Evolutionary conservation across 2,888 invertebrate species (phyloP), one percentile per base, ranked within the genome.

Genomic region (Agapostemon virescens): DNA sequence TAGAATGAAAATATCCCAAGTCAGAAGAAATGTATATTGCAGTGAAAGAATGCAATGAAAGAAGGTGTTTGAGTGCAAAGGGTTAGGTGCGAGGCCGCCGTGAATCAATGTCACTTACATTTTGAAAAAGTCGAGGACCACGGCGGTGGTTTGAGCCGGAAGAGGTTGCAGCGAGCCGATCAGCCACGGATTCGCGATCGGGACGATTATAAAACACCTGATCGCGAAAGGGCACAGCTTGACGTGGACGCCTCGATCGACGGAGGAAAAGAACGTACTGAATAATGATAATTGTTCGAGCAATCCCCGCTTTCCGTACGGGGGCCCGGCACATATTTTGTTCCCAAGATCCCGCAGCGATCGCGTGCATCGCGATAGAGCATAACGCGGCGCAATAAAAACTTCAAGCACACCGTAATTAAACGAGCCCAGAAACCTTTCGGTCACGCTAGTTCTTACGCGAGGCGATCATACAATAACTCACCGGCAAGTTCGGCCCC

Each of bases 381-480:
- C 69, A 75, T 79, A 86, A 84, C 86, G 79, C 69, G 69, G 68
- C 68, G 79, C 75, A 83, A 83, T 84, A 86, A 86, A 86, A 86
- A 86, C 76, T 70, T 66, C 69, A 72, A 77, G 75, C 82, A 77
- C 69, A 30, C 58, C 38, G 86, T 81, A 84, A 86, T 86, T 86
- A 86, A 86, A 82, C 81, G 81, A 58, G 81, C 83, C 58, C 67
- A 80, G 78, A 79, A 81, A 79, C 81, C 84, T 81, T 81, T 84
- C 79, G 85, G 86, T 86, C 85, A 86, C 85, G 85, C 84, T 72
- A 84, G 83, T 86, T 86, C 86, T 78, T 74, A 77, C 74, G 81
- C 70, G 82, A 64, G n/a, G 49, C 84, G 58, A 67, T 77, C 76
- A 61, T 30, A 61, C 79, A 74, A 84, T 84, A 81, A 86, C 71